Conservation (phyloP, 2,113 vertebrate genomes). For the Takifugu flavidus region DNA sequence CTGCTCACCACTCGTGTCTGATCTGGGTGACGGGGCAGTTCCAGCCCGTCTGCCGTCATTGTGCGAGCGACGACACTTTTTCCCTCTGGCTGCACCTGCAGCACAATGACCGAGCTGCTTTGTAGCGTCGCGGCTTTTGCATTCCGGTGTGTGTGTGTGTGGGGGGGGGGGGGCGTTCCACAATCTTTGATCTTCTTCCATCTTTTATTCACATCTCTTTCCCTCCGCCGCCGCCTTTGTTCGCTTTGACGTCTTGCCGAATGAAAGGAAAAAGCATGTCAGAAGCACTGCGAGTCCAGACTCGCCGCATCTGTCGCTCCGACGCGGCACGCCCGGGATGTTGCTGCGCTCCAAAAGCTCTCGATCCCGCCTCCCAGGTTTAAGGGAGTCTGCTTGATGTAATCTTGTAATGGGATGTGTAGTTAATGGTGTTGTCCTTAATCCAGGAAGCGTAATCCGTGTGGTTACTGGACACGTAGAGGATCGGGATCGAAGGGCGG, state of each 20-base stretch:
- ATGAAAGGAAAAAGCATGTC: conserved; percentile 25
- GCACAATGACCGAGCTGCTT: conserved; percentile 31
- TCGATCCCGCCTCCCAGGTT: conserved; percentile 6
- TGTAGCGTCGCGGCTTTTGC: conserved; percentile 41
- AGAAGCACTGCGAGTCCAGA: conserved; percentile 18
- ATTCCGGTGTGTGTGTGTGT: not conserved
- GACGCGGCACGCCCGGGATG: not conserved
- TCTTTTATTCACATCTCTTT: conserved; percentile 26
- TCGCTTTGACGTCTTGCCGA: conserved; percentile 21
- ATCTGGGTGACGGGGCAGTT: too few relatives aligned
- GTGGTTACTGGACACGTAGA: conserved; percentile 14
- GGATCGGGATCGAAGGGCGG: conserved; percentile 28
- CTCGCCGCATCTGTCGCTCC: not conserved
- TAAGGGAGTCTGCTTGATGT: conserved; percentile 14
- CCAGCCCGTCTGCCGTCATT: too few relatives aligned
- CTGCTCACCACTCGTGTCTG: not conserved
- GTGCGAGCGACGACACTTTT: not conserved
- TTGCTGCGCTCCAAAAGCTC: conserved; percentile 24
- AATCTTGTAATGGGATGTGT: conserved; percentile 42
- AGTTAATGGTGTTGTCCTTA: conserved; percentile 38
- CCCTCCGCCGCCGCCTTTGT: conserved; percentile 8
- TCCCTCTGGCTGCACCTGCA: conserved; percentile 29
- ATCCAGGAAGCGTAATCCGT: conserved; percentile 40
- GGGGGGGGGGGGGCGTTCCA: conserved; percentile 24
- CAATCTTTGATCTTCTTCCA: conserved; percentile 35